Percentiles rank a stretch among this genome's conserved stretches.
These are phyloP conservation scores for Hymenopus coronatus DNA, from an alignment of 2,888 invertebrate genomes.

Conservation along the genomic window DNA sequence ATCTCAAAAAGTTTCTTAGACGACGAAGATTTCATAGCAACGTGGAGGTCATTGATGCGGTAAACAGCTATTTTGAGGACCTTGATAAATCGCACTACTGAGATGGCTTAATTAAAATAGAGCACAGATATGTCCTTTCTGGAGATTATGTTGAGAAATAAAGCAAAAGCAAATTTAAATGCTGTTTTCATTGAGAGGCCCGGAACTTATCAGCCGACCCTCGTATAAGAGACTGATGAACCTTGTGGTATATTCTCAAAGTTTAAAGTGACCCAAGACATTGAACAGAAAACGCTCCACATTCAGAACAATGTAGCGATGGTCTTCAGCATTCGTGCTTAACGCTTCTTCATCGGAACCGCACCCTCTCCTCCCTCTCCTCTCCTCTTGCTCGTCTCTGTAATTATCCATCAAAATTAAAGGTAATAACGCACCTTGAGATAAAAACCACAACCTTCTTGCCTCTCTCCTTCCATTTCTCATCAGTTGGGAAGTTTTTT, in stretches of 20 bases:
- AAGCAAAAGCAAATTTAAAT: no score
- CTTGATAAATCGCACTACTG: no score
- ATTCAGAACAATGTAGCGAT: neutral
- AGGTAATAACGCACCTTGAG: slow-evolving; percentile 31
- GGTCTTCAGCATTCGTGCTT: neutral
- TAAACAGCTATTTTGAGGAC: no score
- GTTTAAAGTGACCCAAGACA: neutral
- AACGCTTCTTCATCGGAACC: neutral
- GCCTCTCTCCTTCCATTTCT: neutral
- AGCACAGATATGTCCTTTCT: no score
- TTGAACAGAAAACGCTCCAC: neutral
- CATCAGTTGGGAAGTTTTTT: neutral
- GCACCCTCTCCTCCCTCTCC: neutral
- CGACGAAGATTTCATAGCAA: no score
- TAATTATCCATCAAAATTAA: slow-evolving; percentile 34
- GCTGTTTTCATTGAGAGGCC: no score
- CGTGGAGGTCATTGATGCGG: no score
- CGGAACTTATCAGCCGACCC: no score
- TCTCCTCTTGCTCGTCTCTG: slow-evolving; percentile 6
- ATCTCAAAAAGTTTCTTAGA: no score
- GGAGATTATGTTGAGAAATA: no score
- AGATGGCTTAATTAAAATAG: no score
- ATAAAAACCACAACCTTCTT: slow-evolving; percentile 27
- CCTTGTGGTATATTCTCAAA: neutral
- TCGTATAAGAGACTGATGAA: no score